These are phyloP conservation scores for Galerucella nymphaeae DNA, from an alignment of 2,888 invertebrate species.

Conservation along the genomic window DNA sequence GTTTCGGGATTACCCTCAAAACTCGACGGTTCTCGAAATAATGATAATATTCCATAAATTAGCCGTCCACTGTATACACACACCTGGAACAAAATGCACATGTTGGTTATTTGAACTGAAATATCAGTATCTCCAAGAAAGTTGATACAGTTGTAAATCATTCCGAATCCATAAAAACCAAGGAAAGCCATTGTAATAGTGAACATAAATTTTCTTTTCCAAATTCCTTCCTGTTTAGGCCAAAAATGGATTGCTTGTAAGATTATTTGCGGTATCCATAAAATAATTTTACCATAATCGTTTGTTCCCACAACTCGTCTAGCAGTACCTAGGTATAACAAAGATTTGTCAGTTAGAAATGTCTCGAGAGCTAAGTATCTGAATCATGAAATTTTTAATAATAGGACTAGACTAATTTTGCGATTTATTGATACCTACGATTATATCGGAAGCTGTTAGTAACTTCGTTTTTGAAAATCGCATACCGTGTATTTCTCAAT, in stretches of 20 bases:
- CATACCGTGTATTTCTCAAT: too few relatives aligned
- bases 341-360: too few relatives aligned
- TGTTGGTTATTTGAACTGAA: not conserved
- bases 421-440: too few relatives aligned
- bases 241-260: constrained; percentile 11
- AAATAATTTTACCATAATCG: constrained; percentile 15
- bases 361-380: too few relatives aligned
- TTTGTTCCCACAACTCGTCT: not conserved
- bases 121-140: not conserved
- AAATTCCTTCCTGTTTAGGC: constrained; percentile 5
- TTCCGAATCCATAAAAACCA: constrained; percentile 8
- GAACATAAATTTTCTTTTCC: not conserved
- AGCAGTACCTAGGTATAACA: constrained; percentile 15
- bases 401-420: too few relatives aligned
- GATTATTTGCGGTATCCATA: constrained; percentile 16
- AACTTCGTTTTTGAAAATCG: too few relatives aligned
- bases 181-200: not conserved
- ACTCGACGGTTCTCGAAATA: too few relatives aligned
- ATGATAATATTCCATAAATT: too few relatives aligned
- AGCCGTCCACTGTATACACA: not conserved
- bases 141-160: not conserved
- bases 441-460: too few relatives aligned
- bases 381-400: too few relatives aligned
- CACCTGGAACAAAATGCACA: not conserved
- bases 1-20: too few relatives aligned